phyloP scores from a whole-genome alignment of 2,797 vertebrate species.

The Micropoecilia bifurca region DNA sequence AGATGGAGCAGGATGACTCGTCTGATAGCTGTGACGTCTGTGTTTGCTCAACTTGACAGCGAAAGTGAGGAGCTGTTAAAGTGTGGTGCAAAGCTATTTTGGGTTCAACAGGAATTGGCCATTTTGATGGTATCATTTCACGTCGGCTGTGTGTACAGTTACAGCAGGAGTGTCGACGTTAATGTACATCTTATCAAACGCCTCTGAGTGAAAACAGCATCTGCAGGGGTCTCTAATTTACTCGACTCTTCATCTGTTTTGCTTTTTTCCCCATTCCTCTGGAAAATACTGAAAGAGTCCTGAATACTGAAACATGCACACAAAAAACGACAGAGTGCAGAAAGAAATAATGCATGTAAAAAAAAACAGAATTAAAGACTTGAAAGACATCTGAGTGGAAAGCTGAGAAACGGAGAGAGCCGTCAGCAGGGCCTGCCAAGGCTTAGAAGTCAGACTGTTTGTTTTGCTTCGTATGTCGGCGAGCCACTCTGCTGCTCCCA shows the following conservation, averaged over 20 bases:
- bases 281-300: constrained; percentile 67
- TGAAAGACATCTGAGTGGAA: constrained; percentile 78
- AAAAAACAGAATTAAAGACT: constrained; percentile 74
- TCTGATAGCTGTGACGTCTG: constrained; percentile 72
- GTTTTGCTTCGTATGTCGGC: constrained; percentile 75
- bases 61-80: constrained; percentile 73
- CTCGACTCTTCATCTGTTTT: constrained; percentile 23
- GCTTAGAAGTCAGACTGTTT: constrained; percentile 75
- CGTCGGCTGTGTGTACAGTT: constrained; percentile 31
- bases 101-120: constrained; percentile 52
- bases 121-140: constrained; percentile 62
- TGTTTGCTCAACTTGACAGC: constrained; percentile 77
- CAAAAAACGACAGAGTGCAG: constrained; percentile 25
- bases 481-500: constrained; percentile 51
- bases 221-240: constrained; percentile 15
- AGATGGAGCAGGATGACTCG: constrained; percentile 45
- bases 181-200: constrained; percentile 25
- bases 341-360: constrained; percentile 62
- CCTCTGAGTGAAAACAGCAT: constrained; percentile 40
- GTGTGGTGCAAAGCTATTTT: constrained; percentile 64
- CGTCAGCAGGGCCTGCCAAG: constrained; percentile 64
- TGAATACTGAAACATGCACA: constrained; percentile 70
- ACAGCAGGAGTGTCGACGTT: constrained; percentile 2
- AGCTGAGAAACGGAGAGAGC: constrained; percentile 75
- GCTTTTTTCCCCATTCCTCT: constrained; percentile 12